These are phyloP conservation scores for Silurus glanis DNA, from an alignment of 2,113 vertebrate genomes.

Conservation along the genomic window DNA sequence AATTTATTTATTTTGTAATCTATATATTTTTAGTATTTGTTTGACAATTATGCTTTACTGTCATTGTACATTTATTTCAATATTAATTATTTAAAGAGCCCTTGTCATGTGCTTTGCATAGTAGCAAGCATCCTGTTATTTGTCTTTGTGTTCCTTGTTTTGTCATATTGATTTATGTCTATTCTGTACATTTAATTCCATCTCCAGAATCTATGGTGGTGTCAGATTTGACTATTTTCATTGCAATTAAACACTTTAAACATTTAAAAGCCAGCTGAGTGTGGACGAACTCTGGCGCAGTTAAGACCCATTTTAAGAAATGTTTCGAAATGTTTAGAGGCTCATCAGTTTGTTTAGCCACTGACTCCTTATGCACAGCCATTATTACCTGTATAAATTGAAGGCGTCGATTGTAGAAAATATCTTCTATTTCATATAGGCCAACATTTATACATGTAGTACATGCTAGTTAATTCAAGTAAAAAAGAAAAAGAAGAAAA, in stretches of 20 bases:
- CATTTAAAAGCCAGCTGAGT: conserved; percentile 52
- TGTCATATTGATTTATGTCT: conserved; percentile 68
- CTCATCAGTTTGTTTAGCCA: not conserved
- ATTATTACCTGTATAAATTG: conserved; percentile 11
- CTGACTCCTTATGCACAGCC: not conserved
- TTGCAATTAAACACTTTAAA: conserved; percentile 66
- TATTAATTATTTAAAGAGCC: conserved; percentile 77
- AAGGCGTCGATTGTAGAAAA: not conserved
- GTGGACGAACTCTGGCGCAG: conserved; percentile 42
- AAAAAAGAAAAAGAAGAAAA: not conserved
- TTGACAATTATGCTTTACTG: conserved; percentile 74
- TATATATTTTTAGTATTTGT: conserved; percentile 74
- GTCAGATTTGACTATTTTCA: conserved; percentile 63
- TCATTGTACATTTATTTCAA: conserved; percentile 74
- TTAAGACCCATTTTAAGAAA: not conserved
- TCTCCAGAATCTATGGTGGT: conserved; percentile 70
- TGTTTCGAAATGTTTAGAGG: not conserved
- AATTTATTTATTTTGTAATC: conserved; percentile 77
- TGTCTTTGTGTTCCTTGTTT: conserved; percentile 52
- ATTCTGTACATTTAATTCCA: conserved; percentile 70
- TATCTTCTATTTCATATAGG: not conserved
- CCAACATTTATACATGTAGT: not conserved
- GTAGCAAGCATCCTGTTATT: conserved; percentile 65
- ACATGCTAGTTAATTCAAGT: not conserved
- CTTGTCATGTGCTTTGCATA: conserved; percentile 72